Conservation (phyloP, 30 jellyfish, hydroid and myxozoan genomes). For the Phacellophora camtschatica region DNA sequence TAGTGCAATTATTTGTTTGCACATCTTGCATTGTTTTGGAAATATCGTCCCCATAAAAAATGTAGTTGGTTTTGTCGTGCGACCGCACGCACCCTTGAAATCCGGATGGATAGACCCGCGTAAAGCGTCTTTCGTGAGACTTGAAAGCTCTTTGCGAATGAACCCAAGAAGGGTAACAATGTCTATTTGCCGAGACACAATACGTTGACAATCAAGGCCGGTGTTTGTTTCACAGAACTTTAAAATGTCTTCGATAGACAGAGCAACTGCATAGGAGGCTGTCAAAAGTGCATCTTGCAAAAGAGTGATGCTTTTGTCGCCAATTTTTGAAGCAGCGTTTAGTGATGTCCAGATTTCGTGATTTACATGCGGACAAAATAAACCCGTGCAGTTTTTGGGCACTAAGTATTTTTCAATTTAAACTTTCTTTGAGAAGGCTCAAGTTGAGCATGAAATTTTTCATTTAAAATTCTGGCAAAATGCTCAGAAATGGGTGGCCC, state of each 20-base stretch:
- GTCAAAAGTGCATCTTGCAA: conserved; percentile 1
- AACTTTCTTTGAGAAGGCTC: no score
- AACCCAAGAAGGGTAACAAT: conserved; percentile 22
- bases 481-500: no score
- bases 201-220: not conserved
- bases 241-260: conserved; percentile 18
- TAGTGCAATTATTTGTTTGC: no score
- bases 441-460: no score
- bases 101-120: conserved; percentile 9
- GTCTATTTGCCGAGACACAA: conserved; percentile 7
- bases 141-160: conserved; percentile 19
- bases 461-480: no score
- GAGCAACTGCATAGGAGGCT: conserved; percentile 22
- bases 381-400: no score
- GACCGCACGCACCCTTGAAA: conserved; percentile 29
- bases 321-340: not conserved
- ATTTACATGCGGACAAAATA: no score
- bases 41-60: conserved; percentile 35
- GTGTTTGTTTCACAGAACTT: not conserved
- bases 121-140: conserved; percentile 14
- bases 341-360: not conserved
- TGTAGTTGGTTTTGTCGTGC: conserved; percentile 33
- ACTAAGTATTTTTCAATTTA: no score
- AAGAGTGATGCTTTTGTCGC: not conserved
- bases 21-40: conserved; percentile 11